phyloP scores from a whole-genome alignment of 92 coral and sea anemone genomes.

The Anthopleura xanthogrammica region DNA sequence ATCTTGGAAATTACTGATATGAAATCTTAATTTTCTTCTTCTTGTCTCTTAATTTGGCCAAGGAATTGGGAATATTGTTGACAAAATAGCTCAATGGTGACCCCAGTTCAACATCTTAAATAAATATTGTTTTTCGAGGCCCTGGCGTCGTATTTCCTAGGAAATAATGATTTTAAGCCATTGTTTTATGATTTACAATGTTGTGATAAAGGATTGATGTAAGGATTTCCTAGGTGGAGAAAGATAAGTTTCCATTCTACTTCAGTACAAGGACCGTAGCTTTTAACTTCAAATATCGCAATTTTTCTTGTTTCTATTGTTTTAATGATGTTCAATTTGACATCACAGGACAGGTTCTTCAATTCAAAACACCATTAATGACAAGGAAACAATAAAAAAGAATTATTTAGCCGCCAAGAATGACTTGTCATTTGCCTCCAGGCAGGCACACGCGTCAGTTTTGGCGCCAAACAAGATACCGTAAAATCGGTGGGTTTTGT shows the following conservation, averaged over 20 bases:
- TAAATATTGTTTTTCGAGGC: too few species aligned
- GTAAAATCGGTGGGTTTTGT: not conserved
- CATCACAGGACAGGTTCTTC: not conserved
- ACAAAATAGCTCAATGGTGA: too few species aligned
- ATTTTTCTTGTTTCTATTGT: slow-evolving; percentile 4
- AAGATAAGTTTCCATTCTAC: not conserved
- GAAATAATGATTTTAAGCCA: not conserved
- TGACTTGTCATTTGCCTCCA: not conserved
- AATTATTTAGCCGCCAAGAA: not conserved
- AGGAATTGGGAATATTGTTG: too few species aligned
- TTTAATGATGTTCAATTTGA: not conserved
- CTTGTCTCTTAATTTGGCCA: too few species aligned
- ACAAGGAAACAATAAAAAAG: not conserved
- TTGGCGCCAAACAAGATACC: not conserved
- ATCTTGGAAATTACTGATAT: not conserved
- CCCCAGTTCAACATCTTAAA: too few species aligned
- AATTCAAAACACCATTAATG: not conserved
- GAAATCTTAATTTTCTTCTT: not conserved
- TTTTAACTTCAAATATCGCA: not conserved
- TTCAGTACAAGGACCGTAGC: not conserved
- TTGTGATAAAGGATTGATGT: not conserved
- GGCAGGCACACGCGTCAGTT: slow-evolving; percentile 1
- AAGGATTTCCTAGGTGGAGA: not conserved
- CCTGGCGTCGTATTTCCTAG: not conserved
- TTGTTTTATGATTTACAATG: not conserved